Evolutionary conservation across 1,140 invertebrate genomes (phyloP), one percentile per base, ranked within the genome.

Genomic region (Danaus melanippus): DNA sequence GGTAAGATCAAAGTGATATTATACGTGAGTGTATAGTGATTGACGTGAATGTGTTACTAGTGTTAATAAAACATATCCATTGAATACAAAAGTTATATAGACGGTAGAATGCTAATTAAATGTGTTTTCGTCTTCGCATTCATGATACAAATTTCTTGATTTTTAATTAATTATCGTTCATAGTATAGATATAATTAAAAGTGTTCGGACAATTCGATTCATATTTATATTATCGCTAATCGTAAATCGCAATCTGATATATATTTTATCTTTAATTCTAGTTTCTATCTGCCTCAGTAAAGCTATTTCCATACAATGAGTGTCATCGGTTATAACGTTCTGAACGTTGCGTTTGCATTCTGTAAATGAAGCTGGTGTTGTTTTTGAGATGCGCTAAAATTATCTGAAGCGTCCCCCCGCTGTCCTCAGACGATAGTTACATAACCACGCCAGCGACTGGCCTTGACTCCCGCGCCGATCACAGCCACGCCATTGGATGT

Each of bases 401-500:
- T 84, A 85, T 74, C 79, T 64, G 57, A 64, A 54, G 55, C 75
- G 67, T 71, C 78, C 71, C 76, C 63, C 74, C 74, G 71, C 77
- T 50, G 66, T 64, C 69, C 56, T 64, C 74, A 69, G 62, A 64
- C 60, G 63, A 56, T 62, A 54, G 69, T 86, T 86, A 84, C 61
- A 77, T 86, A 86, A 86, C 67, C 72, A 70, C 79, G 71, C 69
- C 76, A 76, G 73, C 62, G 66, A 56, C 55, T 74, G 81, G 81
- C 83, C 83, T 86, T 86, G 83, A 86, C 81, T 86, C 83, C 83
- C 77, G 83, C 83, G 83, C 81, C 71, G 74, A 62, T 67, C 62
- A 60, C 60, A 56, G 62, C 50, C 56, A 62, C 65, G 64, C 71
- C 69, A 76, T 70, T 77, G 66, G 68, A 69, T 68, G 58, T 67